These are phyloP conservation scores for Phragmatobia fuliginosa DNA, from an alignment of 2,888 invertebrate species.

Conservation along the genomic window DNA sequence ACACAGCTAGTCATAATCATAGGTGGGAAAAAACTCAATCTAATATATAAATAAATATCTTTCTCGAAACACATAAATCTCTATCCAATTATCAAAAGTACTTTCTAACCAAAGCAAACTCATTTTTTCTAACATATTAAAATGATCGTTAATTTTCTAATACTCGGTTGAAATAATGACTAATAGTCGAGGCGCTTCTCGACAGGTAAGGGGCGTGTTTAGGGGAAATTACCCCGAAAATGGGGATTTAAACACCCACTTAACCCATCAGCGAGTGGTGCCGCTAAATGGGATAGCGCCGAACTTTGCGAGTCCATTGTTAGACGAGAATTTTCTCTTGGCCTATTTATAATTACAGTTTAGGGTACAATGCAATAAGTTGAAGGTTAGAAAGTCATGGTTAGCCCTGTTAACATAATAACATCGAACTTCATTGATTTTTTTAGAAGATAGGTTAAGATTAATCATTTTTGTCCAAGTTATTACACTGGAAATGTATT, in stretches of 20 bases:
- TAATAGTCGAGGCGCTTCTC: conserved; percentile 41
- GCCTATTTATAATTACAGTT: neutral
- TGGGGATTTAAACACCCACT: conserved; percentile 68
- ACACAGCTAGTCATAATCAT: too few species aligned
- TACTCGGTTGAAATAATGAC: conserved; percentile 45
- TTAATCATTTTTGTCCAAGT: neutral
- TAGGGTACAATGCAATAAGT: too few species aligned
- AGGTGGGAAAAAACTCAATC: too few species aligned
- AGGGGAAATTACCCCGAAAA: conserved; percentile 62
- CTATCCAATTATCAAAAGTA: conserved; percentile 20
- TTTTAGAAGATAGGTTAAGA: neutral
- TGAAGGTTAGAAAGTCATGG: too few species aligned
- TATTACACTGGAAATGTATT: neutral
- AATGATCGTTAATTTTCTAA: conserved; percentile 39
- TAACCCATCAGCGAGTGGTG: conserved; percentile 64
- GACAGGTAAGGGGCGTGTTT: conserved; percentile 56
- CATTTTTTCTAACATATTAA: conserved; percentile 26
- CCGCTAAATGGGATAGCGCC: conserved; percentile 69
- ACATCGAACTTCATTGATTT: neutral
- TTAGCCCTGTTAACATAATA: too few species aligned
- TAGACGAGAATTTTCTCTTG: conserved; percentile 13
- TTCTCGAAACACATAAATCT: conserved; percentile 14
- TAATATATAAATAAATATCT: neutral
- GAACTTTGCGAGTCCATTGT: conserved; percentile 61
- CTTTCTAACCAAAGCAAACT: conserved; percentile 16